Conservation (phyloP, 2,797 vertebrate genomes). For the Caiman crocodilus region DNA sequence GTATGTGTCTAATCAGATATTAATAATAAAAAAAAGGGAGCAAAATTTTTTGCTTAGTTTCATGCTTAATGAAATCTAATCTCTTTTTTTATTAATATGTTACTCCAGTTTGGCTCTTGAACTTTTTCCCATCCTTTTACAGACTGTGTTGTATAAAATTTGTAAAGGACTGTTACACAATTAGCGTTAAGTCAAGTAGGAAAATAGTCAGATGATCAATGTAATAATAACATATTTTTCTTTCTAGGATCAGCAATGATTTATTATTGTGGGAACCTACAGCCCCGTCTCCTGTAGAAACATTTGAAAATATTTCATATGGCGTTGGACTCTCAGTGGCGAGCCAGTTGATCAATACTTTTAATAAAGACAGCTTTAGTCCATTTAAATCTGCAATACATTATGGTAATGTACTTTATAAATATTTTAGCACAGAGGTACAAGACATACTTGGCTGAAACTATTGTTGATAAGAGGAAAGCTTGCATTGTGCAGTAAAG, state of each 20-base stretch:
- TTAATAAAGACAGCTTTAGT: slow-evolving; percentile 94
- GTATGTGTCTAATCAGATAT: accelerated
- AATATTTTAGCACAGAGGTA: slow-evolving; percentile 20
- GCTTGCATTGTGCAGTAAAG: not conserved
- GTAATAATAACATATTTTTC: slow-evolving; percentile 13
- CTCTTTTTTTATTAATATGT: not conserved
- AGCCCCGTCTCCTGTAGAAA: slow-evolving; percentile 97
- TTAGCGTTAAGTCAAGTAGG: not conserved
- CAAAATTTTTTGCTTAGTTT: not conserved
- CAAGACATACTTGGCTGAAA: slow-evolving; percentile 2
- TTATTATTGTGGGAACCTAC: slow-evolving; percentile 97
- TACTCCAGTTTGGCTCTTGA: not conserved
- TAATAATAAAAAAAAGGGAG: not conserved
- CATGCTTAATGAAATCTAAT: not conserved
- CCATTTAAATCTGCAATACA: slow-evolving; percentile 91
- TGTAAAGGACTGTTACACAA: not conserved
- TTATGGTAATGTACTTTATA: slow-evolving; percentile 86
- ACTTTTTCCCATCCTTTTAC: not conserved
- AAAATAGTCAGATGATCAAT: not conserved
- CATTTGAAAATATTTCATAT: slow-evolving; percentile 94
- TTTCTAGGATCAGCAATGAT: slow-evolving; percentile 95
- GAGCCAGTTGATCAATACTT: slow-evolving; percentile 97
- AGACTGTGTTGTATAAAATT: not conserved
- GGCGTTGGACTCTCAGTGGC: slow-evolving; percentile 96
- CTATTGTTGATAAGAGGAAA: not conserved